These are phyloP conservation scores for Cotesia typhae DNA, from an alignment of 1,140 invertebrate species.

Conservation along the genomic window DNA sequence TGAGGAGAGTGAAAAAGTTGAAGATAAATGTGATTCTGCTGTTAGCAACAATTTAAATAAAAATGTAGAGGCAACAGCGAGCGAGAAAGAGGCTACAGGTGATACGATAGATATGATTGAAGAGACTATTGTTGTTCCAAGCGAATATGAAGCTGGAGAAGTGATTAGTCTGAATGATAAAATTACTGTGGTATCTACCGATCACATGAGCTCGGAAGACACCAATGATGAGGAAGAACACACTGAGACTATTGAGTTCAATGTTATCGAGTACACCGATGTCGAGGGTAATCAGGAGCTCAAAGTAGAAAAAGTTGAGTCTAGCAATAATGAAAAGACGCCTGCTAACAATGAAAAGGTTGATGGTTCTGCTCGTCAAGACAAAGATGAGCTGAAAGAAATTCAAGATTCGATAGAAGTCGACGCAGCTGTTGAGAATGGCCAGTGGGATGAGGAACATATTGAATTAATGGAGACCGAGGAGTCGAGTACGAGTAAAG, in stretches of 20 bases:
- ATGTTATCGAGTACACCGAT: constrained; percentile 42
- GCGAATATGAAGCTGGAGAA: constrained; percentile 2
- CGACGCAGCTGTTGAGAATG: too few species aligned
- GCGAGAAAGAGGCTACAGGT: not conserved
- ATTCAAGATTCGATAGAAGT: not conserved
- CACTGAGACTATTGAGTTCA: constrained; percentile 34
- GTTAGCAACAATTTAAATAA: not conserved
- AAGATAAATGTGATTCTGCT: not conserved
- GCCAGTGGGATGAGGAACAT: not conserved
- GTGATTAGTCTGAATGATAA: constrained; percentile 34
- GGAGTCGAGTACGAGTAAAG: not conserved
- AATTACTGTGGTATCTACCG: constrained; percentile 18
- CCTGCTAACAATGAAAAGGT: constrained; percentile 19
- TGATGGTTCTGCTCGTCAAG: not conserved
- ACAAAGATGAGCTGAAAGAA: not conserved
- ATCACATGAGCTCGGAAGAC: not conserved
- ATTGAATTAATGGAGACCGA: constrained; percentile 4
- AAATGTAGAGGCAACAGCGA: not conserved
- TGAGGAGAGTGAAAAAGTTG: too few species aligned
- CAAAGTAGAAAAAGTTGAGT: constrained; percentile 26
- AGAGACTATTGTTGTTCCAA: constrained; percentile 40
- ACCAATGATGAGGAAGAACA: constrained; percentile 21
- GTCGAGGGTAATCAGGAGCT: not conserved
- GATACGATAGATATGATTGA: constrained; percentile 45
- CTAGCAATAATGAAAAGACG: constrained; percentile 40